Base-by-base conservation (phyloP, 2,113 vertebrate genomes). In the Sylvietta virens region DNA sequence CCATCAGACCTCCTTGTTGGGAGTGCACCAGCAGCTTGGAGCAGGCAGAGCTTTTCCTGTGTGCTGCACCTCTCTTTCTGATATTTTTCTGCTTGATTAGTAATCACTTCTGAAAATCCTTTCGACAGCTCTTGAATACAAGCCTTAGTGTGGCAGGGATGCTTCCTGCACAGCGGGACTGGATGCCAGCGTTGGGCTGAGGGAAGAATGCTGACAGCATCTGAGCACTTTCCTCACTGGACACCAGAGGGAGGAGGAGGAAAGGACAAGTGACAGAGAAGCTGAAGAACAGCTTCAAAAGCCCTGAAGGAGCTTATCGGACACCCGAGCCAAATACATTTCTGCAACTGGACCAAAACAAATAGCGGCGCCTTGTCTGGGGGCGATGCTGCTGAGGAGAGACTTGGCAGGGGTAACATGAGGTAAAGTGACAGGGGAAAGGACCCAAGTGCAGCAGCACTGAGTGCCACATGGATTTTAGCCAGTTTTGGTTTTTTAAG, bases 211-310 rank as follows among this genome's bases (percentile, higher is more conserved):
- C 72, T 80, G 79, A 81, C 77, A 89, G 80, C 81, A 69, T 67
- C 58, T n/a, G 39, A 93, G 85, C 83, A 93, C 78, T 97, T 82
- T 97, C 94, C 65, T 81, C 37, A 71, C 51, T 93, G 95, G 94
- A 97, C 81, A 94, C 95, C 92, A 98, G 97, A 97, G 95, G 92
- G 94, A 94, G 92, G 24, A 95, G 87, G 79, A 97, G 95, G 94
- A 91, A 94, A 94, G 80, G 90, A 91, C 71, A 81, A 47, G 21
- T 42, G 33, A 39, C 10, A 64, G 66, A 5, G 45, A 95, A 60
- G 31, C 90, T 79, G 7, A 45, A 16, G 62, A 91, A 35, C 37
- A 47, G 57, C 61, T 91, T 48, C 58, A n/a, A 39, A 54, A 93
- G 65, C 73, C 58, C 71, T 26, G 45, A 53, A 93, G 86, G 66